Percentiles rank a stretch among this genome's conserved stretches.
These are phyloP conservation scores for Cepaea hortensis DNA, from an alignment of 2,888 invertebrate species.

Conservation along the genomic window DNA sequence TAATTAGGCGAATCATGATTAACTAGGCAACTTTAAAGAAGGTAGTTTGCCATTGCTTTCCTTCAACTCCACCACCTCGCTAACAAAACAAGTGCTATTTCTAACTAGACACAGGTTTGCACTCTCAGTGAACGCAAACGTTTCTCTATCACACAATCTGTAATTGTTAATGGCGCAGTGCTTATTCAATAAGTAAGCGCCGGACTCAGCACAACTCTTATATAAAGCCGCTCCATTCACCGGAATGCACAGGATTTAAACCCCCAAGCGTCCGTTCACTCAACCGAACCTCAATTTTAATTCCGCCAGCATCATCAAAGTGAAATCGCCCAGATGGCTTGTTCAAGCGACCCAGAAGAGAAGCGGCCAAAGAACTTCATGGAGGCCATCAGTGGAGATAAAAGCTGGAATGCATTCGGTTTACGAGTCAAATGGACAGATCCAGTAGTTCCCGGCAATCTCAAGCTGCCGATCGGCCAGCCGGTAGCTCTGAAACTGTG, in stretches of 20 bases:
- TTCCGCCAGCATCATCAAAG: background rate
- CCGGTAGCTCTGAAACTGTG: conserved; percentile 12
- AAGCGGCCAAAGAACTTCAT: conserved; percentile 15
- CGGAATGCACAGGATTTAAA: background rate
- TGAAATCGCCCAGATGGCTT: background rate
- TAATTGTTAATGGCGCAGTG: conserved; percentile 11
- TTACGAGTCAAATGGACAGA: conserved; percentile 38
- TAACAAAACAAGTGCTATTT: too few species aligned
- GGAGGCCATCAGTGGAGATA: conserved; percentile 15
- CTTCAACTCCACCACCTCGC: too few species aligned
- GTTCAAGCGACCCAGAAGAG: background rate
- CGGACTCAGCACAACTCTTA: background rate
- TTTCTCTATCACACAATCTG: background rate
- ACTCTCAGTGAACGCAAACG: background rate
- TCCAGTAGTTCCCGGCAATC: conserved; percentile 33
- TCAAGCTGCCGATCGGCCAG: conserved; percentile 9
- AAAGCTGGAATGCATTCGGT: conserved; percentile 24
- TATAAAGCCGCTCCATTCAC: background rate
- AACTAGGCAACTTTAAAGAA: too few species aligned
- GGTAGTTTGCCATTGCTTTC: too few species aligned
- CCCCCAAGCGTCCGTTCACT: background rate
- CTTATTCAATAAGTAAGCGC: conserved; percentile 3
- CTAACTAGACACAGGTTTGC: too few species aligned
- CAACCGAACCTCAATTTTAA: background rate
- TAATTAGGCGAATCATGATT: too few species aligned